Base-by-base conservation (phyloP, 2,888 invertebrate species). In the Caenorhabditis auriculariae region DNA sequence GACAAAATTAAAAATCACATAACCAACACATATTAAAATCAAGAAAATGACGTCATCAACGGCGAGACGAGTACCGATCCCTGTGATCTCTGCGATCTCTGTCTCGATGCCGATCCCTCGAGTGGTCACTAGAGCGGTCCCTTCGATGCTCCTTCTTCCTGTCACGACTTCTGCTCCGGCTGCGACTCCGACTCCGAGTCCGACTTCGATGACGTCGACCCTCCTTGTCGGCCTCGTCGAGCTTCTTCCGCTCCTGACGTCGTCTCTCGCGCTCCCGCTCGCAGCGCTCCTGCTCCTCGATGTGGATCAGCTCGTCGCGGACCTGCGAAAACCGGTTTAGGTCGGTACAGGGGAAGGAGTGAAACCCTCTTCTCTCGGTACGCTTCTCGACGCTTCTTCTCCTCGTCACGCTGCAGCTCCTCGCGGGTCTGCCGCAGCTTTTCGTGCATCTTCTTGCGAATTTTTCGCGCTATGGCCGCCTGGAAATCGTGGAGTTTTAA, bases 361-460 rank as follows among this genome's bases (percentile, higher is more conserved):
- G 27, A 17, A 41, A 41, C 72, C 54, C 59, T 52, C 35, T 55
- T 50, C 26, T 67, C 67, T n/a, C 59, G n/a, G 23, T 68, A 62
- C 6, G 55, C 53, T 38, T 74, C 68, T 37, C 44, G 51, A n/a
- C 28, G 48, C 26, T 60, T 63, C 17, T 71, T 75, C 32, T 69
- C 70, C 41, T 75, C 72, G 38, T 75, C 77, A 17, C 60, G 71
- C 12, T 63, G 65, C 58, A 77, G 32, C 32, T 74, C 68, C 7
- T 70, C 60, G 12, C 72, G 65, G 2, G 70, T 75, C 49, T 75
- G 76, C 39, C 60, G 65, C 44, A 78, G 56, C 23, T 62, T 66
- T 43, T 71, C 67, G 51, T 69, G 67, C 73, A 78, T 69, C 39
- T 73, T 69, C 43, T 50, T 43, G 17, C 67, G 61, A 2, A 78